These are phyloP conservation scores for Lasioglossum villosulum DNA, from an alignment of 2,888 invertebrate genomes.

Conservation along the genomic window DNA sequence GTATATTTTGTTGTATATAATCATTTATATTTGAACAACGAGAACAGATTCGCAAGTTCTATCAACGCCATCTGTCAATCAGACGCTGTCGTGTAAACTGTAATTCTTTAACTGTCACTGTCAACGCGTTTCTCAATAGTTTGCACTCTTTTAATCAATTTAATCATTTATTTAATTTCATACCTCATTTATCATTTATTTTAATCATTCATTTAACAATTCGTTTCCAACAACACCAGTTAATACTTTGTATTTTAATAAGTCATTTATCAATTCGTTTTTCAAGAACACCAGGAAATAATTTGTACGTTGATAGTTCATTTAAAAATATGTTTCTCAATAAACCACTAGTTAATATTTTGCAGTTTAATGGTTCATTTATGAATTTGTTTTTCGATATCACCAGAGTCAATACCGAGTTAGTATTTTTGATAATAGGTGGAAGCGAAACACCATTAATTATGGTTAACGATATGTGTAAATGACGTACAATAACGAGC, in stretches of 20 bases:
- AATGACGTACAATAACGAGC: neutral
- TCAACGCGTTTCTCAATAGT: neutral
- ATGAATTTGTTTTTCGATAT: neutral
- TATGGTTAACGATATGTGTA: neutral
- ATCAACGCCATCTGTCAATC: no score
- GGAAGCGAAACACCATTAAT: neutral
- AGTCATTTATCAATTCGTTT: neutral
- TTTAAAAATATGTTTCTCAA: neutral
- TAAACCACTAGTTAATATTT: neutral
- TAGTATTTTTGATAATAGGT: neutral
- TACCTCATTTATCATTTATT: neutral
- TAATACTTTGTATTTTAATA: neutral
- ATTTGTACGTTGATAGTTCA: no score
- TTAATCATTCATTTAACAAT: neutral
- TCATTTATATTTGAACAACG: no score
- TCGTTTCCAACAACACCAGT: neutral
- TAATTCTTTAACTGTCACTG: neutral
- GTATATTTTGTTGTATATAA: no score
- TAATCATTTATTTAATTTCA: no score
- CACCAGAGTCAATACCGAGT: neutral
- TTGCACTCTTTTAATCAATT: no score
- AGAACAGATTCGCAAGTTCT: no score
- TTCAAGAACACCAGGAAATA: neutral
- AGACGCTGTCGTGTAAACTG: neutral
- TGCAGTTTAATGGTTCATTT: neutral